Evolutionary conservation across 2,888 invertebrate genomes (phyloP), one percentile per base, ranked within the genome.

Genomic region (Steromphala cineraria): DNA sequence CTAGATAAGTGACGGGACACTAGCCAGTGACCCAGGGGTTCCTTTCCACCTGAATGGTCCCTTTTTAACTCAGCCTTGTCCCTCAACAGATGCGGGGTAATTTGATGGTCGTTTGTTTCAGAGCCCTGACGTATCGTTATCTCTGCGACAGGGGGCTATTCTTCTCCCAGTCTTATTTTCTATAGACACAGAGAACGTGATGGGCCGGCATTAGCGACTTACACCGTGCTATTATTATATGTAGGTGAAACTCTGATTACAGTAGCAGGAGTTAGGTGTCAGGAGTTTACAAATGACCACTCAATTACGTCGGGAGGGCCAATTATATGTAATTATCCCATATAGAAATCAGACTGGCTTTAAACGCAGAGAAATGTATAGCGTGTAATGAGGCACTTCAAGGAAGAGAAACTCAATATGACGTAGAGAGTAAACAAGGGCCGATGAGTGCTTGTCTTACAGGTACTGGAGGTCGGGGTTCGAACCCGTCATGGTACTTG

Each of bases 71-170:
- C 71, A 71, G 17, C 0, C 17, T 71, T 8, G 71, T 71, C 40
- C 71, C 71, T 71, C 71, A 40, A 31, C 71, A 71, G 71, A 71
- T 71, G 71, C 71, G 28, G 40, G 71, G 71, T 40, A 71, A 71
- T 71, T 71, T 71, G 40, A 71, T 36, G 71, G 71, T 19, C 71
- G 36, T 71, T 71, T 71, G 71, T 71, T 71, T 71, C 71, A 71
- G 40, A n/a, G 31, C 31, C 8, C 28, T 40, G 71, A 36, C 71
- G 36, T 36, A 71, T 71, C 71, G 19, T 36, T 71, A 71, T 71
- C 71, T 71, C 36, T 40, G 71, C 31, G 71, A 71, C 71, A 71
- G 71, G 71, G 71, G 28, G 28, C 31, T 40, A 71, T 71, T 71
- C 71, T 71, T 36, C 36, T 31, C 7, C 71, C 71, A 19, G 71